Evolutionary conservation across 2,113 vertebrate species (phyloP), one percentile per base, ranked within the genome.

Genomic region (Anguilla japonica): DNA sequence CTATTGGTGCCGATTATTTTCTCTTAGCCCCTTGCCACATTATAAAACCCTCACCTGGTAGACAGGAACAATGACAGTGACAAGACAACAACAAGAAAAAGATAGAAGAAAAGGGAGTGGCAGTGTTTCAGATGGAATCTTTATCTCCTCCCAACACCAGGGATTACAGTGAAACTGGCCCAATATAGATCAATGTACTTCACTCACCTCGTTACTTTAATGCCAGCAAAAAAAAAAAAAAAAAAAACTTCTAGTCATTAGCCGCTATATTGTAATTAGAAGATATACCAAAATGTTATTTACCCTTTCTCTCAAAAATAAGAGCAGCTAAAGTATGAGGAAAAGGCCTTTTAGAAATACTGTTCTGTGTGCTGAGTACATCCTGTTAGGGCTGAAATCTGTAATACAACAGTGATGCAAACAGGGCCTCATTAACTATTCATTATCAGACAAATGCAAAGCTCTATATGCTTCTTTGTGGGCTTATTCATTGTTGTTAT

Each of bases 91-190:
- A 56, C 53, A 60, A 26, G 43, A 43, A 60, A 4, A n/a, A 75
- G 15, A 56, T 67, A 79, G 46, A 14, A 8, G 16, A 26, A 39
- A 41, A 79, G 94, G 95, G 39, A 18, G 94, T 94, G 95, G 94
- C 93, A 95, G 92, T 94, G 95, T 96, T 85, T 93, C 92, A 91
- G 81, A 92, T 95, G 95, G 94, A 95, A 91, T 92, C 93, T 96
- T 96, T 96, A 96, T 96, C 94, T 95, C 95, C 95, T 92, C 91
- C 93, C 94, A 96, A 94, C 95, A 96, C 93, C 95, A 93, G 92
- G 95, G 94, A 95, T 96, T 95, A 95, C 82, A 91, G 93, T 95
- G 89, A 93, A 94, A 96, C 93, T 95, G 95, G 96, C 94, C 96
- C 87, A 84, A 91, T 91, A 92, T 91, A 94, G 93, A 95, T 93